These are phyloP conservation scores for Synergus gifuensis DNA, from an alignment of 2,888 invertebrate genomes.

Conservation along the genomic window DNA sequence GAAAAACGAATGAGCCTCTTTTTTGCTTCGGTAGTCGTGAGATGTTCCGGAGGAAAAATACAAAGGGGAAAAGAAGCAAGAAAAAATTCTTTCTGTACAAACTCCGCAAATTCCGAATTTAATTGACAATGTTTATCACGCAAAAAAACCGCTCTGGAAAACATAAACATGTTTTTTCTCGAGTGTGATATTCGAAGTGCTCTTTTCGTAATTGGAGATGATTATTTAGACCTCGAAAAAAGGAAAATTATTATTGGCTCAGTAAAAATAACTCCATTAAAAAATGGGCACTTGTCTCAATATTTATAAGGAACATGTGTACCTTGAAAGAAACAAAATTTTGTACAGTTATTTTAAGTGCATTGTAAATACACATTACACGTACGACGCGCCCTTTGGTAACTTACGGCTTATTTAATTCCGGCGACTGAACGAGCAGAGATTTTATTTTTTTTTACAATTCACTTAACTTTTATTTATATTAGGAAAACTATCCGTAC, in stretches of 20 bases:
- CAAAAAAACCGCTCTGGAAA: neutral
- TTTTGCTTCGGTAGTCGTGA: neutral
- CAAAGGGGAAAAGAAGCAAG: neutral
- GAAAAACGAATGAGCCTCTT: neutral
- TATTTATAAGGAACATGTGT: constrained; percentile 15
- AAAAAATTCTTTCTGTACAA: neutral
- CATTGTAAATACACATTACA: constrained; percentile 27
- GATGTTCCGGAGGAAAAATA: neutral
- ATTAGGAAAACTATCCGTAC: neutral
- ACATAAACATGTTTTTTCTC: neutral
- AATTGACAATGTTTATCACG: neutral
- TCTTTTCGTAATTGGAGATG: constrained; percentile 2
- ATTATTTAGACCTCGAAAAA: constrained; percentile 18
- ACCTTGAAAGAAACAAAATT: constrained; percentile 9
- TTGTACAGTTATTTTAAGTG: constrained; percentile 26
- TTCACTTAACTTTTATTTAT: neutral
- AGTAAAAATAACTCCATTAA: neutral
- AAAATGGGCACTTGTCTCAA: neutral
- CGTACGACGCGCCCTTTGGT: constrained; percentile 1
- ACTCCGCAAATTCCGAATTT: neutral
- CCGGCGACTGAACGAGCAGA: constrained; percentile 1
- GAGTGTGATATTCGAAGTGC: neutral
- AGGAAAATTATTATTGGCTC: neutral
- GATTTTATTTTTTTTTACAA: neutral
- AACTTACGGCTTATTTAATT: constrained; percentile 26